Percentiles rank a stretch among this genome's conserved stretches.
Evolutionary conservation across 2,113 vertebrate genomes (phyloP).

Genomic region (Phaethornis superciliosus): DNA sequence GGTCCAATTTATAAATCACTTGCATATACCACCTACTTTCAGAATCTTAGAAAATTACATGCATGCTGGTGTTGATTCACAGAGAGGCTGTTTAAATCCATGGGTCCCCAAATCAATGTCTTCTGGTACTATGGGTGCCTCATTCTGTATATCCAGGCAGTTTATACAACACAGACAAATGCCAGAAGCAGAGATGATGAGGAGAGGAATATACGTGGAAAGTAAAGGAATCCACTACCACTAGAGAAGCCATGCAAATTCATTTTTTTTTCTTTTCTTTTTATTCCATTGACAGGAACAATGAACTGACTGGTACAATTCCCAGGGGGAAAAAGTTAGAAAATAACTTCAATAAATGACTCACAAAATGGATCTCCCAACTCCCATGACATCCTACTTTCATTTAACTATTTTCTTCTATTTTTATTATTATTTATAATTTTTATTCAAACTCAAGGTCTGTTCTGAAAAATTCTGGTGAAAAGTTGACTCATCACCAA

Average conservation of each 20-base stretch:
- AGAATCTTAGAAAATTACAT: not conserved
- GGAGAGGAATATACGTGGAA: not conserved
- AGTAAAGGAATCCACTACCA: not conserved
- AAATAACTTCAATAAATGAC: not conserved
- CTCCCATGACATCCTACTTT: not conserved
- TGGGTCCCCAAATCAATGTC: not conserved
- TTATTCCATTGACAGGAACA: not conserved
- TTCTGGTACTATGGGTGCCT: not conserved
- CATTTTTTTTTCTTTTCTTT: not conserved
- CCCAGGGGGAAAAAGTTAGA: not conserved
- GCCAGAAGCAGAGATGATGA: not conserved
- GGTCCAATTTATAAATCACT: slow-evolving; percentile 29
- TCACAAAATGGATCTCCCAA: not conserved
- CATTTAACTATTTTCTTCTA: no score
- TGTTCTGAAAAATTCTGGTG: not conserved
- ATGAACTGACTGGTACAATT: not conserved
- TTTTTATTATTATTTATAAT: no score
- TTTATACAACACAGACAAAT: not conserved
- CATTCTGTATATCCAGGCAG: not conserved
- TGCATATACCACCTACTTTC: not conserved
- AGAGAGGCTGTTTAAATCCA: not conserved
- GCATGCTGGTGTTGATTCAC: not conserved
- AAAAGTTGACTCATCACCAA: not conserved
- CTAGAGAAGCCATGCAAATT: not conserved
- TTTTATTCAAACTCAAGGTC: not conserved